Conservation (phyloP, 37 sponge, comb jelly and placozoan species). For the Cliona cf. orientalis region DNA sequence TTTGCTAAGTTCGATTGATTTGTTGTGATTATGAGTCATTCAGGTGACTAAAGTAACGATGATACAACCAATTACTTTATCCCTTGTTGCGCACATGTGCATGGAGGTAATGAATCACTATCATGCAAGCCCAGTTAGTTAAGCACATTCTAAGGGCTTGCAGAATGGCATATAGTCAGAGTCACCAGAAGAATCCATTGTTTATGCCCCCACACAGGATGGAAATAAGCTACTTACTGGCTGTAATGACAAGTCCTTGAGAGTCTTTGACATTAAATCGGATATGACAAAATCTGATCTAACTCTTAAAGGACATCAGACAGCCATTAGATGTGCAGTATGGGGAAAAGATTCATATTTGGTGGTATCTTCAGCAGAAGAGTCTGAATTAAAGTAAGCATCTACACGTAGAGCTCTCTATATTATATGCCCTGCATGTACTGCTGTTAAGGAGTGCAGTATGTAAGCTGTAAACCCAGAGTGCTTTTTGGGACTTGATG, state of each 20-base stretch:
- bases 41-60: too few species aligned
- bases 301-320: slow-evolving; percentile 43
- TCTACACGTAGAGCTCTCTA: not conserved
- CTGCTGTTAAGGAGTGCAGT: not conserved
- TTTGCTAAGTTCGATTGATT: too few species aligned
- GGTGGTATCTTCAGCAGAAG: slow-evolving; percentile 60
- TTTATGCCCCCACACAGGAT: slow-evolving; percentile 54
- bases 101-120: too few species aligned
- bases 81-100: too few species aligned
- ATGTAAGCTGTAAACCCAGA: not conserved
- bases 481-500: not conserved
- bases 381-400: slow-evolving; percentile 51
- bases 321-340: slow-evolving; percentile 56
- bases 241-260: slow-evolving; percentile 81
- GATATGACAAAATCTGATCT: not conserved
- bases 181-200: too few species aligned
- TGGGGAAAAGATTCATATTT: slow-evolving; percentile 52
- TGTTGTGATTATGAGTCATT: too few species aligned
- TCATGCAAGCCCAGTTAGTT: too few species aligned
- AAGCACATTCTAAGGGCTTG: too few species aligned
- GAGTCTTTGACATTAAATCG: slow-evolving; percentile 51
- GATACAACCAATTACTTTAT: too few species aligned
- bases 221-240: slow-evolving; percentile 70
- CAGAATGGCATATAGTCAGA: too few species aligned
- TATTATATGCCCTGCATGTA: not conserved